Base-by-base conservation (phyloP, 1,140 invertebrate species). In the Aphelinus certus region DNA sequence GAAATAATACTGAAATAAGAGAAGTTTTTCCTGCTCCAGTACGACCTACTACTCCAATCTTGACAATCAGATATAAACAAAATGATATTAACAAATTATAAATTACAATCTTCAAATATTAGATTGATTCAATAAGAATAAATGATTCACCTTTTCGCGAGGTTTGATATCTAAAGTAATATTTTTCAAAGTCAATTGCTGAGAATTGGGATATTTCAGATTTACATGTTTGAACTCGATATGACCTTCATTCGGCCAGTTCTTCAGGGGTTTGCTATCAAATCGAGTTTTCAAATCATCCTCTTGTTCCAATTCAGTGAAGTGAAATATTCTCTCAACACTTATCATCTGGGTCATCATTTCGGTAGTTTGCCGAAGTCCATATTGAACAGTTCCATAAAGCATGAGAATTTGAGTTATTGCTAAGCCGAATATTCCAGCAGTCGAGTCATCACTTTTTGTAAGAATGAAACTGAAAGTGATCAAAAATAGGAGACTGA, bases 331-430 rank as follows among this genome's bases (percentile, higher is more conserved):
- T 81, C 94, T 88, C 85, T 96, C 94, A 2, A 95, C 94, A 66
- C 93, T 95, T 2, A 94, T 95, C 92, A 97, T 95, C 86, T 96
- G 92, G 75, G 93, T 94, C 79, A 96, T 90, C 1, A 94, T 92
- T 85, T 96, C 95, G 0, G 94, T 92, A n/a, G 92, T 91, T 84
- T 96, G 94, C 62, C 94, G 89, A 66, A 96, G 93, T 9, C 94
- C 94, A 87, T 94, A 93, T 83, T 97, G 95, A 73, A 97, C 90
- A 92, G 95, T 94, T 26, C 94, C 94, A 69, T 93, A 95, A 48
- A 97, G 87, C 65, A 86, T 82, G 3, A 85, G 58, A 64, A 84
- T 81, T 76, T 86, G 84, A 1, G 83, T 85, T 43, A 87, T 69
- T 5, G 82, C 85, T 49, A 85, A 72, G 45, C 83, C 85, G 43